Evolutionary conservation across 2,797 vertebrate species (phyloP).

Genomic region (Pteropus rufus): DNA sequence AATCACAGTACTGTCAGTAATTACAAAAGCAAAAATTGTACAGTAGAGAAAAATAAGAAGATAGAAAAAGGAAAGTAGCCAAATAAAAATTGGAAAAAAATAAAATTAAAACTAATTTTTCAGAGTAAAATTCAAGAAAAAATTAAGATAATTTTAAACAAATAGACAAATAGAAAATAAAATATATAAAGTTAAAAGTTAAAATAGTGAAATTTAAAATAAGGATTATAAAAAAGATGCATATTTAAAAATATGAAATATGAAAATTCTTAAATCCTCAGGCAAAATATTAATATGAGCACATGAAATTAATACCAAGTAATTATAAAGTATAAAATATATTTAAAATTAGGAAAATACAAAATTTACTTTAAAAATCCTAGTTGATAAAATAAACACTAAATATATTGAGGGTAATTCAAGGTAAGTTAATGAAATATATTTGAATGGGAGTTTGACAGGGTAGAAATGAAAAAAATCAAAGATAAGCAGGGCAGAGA

Average conservation of each 20-base stretch:
- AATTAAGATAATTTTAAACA: neutral
- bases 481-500: neutral
- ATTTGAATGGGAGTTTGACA: neutral
- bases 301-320: neutral
- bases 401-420: neutral
- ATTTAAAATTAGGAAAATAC: neutral
- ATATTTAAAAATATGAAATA: neutral
- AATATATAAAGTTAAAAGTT: neutral
- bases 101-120: neutral
- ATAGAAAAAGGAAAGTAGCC: neutral
- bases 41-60: neutral
- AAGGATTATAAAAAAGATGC: neutral
- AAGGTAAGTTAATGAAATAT: neutral
- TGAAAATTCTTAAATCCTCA: neutral
- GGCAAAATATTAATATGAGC: neutral
- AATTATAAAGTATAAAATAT: neutral
- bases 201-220: neutral
- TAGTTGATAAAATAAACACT: neutral
- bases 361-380: neutral
- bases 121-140: neutral
- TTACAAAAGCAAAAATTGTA: neutral
- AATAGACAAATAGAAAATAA: neutral
- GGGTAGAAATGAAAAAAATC: neutral
- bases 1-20: neutral
- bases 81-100: neutral